Evolutionary conservation across 2,888 invertebrate genomes (phyloP), one percentile per base, ranked within the genome.

Genomic region (Caenorhabditis drosophilae): DNA sequence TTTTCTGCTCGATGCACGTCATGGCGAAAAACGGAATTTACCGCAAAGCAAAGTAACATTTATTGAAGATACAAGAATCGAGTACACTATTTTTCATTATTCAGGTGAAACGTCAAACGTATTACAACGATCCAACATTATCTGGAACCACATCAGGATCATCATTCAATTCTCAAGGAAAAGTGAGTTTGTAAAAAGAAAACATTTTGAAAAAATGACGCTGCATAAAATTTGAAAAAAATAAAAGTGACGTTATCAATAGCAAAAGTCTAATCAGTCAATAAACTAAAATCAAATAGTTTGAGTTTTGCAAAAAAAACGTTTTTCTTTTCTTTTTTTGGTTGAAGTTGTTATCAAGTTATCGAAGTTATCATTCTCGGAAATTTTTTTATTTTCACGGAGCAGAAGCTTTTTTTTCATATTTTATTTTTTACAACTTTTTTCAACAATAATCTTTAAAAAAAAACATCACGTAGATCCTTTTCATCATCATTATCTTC

Each of bases 41-140:
- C 67, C 76, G 26, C 74, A 77, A 52, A 62, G 70, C 53, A 78
- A 73, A 45, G 77, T n/a, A n/a, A n/a, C 73, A 45, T 23, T 2
- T 16, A 4, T 20, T 9, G 36, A 52, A 12, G 34, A 23, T 4
- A 15, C 25, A 4, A 26, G 15, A 23, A 40, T 34, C 23, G 6
- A 44, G 7, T 20, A 44, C 6, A 26, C 36, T 20, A 25, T 38
- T 2, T 2, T 20, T 16, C 22, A 57, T 54, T 40, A 59, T 53
- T 62, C 74, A 71, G 67, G n/a, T 77, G 35, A 57, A 60, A 27
- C 56, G 57, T 46, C 58, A 59, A 26, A 76, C 74, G 35, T 77
- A 55, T 49, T 77, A 77, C 66, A 73, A 77, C 51, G 77, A 75
- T 56, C 68, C 62, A 4, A 60, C 62, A 9, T 55, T 72, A 45